These are phyloP conservation scores for Entosphenus tridentatus DNA, from an alignment of 2,113 vertebrate species.

Conservation along the genomic window DNA sequence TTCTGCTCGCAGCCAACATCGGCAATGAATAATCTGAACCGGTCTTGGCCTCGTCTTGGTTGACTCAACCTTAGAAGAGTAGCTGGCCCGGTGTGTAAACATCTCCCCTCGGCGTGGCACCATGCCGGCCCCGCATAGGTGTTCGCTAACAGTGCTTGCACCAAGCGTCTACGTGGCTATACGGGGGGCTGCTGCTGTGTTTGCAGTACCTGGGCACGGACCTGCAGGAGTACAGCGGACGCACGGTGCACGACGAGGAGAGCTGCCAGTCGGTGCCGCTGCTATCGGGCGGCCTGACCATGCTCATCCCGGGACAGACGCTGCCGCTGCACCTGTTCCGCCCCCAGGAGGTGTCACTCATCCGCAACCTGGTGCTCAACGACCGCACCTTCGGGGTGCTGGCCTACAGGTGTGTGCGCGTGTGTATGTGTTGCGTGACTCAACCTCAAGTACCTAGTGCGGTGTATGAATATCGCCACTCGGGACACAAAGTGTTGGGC, in stretches of 20 bases:
- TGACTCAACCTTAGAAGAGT: not conserved
- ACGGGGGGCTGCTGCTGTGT: not conserved
- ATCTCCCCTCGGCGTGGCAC: not conserved
- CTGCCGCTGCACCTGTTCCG: slow-evolving; percentile 72
- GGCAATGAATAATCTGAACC: too few species aligned
- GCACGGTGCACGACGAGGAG: slow-evolving; percentile 75
- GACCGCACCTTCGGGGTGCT: slow-evolving; percentile 93
- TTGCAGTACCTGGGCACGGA: slow-evolving; percentile 68
- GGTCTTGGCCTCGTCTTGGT: not conserved
- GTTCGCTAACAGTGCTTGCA: not conserved
- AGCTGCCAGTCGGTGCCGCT: slow-evolving; percentile 75
- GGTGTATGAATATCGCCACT: too few species aligned
- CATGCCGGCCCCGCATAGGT: not conserved
- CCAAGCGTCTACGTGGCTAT: not conserved
- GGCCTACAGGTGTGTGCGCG: slow-evolving; percentile 43
- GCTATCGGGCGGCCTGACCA: slow-evolving; percentile 52
- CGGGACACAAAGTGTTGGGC: too few species aligned
- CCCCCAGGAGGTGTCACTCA: slow-evolving; percentile 94
- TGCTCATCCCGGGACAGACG: slow-evolving; percentile 81
- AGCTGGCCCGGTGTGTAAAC: not conserved
- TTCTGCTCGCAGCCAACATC: too few species aligned
- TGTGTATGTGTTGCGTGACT: too few species aligned
- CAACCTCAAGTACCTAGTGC: too few species aligned
- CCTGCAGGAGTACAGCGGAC: slow-evolving; percentile 92
- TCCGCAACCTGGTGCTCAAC: slow-evolving; percentile 62